Conservation (phyloP, 1,140 invertebrate species). For the Neuroterus valhalla region DNA sequence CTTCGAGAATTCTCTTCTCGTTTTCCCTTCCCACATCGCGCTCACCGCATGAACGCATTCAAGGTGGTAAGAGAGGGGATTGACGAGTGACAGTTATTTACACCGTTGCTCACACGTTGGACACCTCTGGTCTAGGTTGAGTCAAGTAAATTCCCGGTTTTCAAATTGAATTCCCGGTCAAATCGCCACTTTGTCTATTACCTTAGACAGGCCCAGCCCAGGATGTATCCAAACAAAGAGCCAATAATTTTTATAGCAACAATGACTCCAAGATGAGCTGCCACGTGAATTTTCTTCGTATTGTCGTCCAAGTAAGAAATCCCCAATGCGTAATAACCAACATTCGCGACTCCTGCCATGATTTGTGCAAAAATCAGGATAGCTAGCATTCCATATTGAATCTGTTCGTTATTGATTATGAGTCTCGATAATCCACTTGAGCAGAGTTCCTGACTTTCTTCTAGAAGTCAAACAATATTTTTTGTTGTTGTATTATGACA, state of each 20-base stretch:
- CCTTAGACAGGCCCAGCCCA: constrained; percentile 71
- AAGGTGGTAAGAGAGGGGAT: too few relatives aligned
- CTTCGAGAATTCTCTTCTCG: too few relatives aligned
- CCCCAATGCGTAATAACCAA: constrained; percentile 80
- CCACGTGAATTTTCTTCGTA: constrained; percentile 76
- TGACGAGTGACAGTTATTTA: too few relatives aligned
- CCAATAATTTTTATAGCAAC: constrained; percentile 68
- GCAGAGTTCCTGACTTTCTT: constrained; percentile 71
- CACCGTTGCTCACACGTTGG: too few relatives aligned
- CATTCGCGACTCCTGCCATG: constrained; percentile 76
- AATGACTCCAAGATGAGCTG: constrained; percentile 71
- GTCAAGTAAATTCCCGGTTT: too few relatives aligned
- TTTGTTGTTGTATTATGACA: not conserved
- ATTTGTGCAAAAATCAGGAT: constrained; percentile 79
- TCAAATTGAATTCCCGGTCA: too few relatives aligned
- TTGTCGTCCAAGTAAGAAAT: constrained; percentile 83
- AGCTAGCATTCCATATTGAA: constrained; percentile 71
- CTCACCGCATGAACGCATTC: too few relatives aligned
- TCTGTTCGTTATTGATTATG: constrained; percentile 54
- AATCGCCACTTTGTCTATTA: too few relatives aligned
- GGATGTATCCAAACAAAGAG: constrained; percentile 66
- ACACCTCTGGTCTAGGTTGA: too few relatives aligned
- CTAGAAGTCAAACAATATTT: constrained; percentile 48
- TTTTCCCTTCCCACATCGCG: too few relatives aligned
- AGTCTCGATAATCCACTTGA: constrained; percentile 54